phyloP scores from a whole-genome alignment of 2,797 vertebrate genomes.

The Austrolebias charrua region DNA sequence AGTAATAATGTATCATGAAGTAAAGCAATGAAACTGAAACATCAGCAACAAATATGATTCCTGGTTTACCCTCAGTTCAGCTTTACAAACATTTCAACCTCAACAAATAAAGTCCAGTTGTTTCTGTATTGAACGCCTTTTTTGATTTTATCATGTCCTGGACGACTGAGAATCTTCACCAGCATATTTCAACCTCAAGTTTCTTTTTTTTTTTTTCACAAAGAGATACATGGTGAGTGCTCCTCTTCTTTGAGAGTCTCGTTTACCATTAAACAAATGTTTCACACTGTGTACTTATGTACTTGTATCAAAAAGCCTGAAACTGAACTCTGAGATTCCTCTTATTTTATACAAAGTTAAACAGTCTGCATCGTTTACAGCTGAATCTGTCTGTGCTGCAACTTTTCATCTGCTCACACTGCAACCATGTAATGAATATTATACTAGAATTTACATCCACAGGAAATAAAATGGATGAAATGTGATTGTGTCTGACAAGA shows the following conservation, averaged over 20 bases:
- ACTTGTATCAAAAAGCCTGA: background rate
- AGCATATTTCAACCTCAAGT: too few species aligned
- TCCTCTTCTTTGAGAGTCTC: too few species aligned
- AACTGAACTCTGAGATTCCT: background rate
- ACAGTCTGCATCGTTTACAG: slow-evolving; percentile 2
- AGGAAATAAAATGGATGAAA: background rate
- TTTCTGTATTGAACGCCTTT: too few species aligned
- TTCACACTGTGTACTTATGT: background rate
- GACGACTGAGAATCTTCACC: too few species aligned
- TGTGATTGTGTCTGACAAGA: background rate
- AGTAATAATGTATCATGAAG: background rate
- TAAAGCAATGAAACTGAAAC: background rate
- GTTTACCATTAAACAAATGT: too few species aligned
- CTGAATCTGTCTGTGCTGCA: background rate
- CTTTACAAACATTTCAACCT: background rate
- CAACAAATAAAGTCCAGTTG: too few species aligned
- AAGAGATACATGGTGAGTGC: too few species aligned
- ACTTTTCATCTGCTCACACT: background rate
- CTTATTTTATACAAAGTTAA: background rate
- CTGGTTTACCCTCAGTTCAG: background rate
- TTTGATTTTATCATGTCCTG: too few species aligned
- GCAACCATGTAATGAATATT: background rate
- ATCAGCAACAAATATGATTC: too few species aligned
- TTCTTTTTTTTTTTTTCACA: too few species aligned
- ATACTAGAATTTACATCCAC: background rate